Conservation (phyloP, 1,140 invertebrate genomes). For the Caligus rogercresseyi region DNA sequence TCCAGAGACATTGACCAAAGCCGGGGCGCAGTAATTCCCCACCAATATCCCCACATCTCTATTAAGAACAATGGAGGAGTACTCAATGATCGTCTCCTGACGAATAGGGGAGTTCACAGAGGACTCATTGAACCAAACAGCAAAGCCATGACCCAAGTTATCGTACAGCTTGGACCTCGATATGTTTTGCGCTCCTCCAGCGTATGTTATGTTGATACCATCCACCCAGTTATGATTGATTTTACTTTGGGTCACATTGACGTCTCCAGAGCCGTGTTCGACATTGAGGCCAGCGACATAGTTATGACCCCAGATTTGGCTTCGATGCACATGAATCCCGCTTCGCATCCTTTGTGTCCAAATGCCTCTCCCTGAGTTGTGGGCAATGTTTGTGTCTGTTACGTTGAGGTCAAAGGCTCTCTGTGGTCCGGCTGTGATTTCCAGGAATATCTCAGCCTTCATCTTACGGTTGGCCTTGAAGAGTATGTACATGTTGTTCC, state of each 20-base stretch:
- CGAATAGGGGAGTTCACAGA: conserved; percentile 54
- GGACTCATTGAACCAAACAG: conserved; percentile 72
- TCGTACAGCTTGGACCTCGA: conserved; percentile 49
- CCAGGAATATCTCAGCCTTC: conserved; percentile 49
- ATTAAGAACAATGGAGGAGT: conserved; percentile 66
- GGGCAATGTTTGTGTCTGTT: conserved; percentile 55
- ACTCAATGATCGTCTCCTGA: conserved; percentile 67
- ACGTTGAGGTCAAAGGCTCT: conserved; percentile 76
- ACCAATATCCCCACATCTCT: conserved; percentile 60
- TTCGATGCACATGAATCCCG: conserved; percentile 54
- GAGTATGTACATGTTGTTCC: conserved; percentile 52
- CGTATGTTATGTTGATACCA: conserved; percentile 48
- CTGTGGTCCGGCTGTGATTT: conserved; percentile 49
- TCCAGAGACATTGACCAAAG: conserved; percentile 59
- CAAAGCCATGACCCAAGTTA: conserved; percentile 64
- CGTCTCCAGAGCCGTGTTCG: conserved; percentile 61
- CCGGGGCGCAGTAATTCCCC: conserved; percentile 37
- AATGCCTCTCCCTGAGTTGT: conserved; percentile 83
- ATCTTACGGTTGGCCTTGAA: conserved; percentile 48
- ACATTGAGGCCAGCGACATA: conserved; percentile 74
- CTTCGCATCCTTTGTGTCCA: conserved; percentile 63
- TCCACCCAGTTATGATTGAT: conserved; percentile 71
- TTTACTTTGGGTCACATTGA: conserved; percentile 73
- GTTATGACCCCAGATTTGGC: conserved; percentile 63
- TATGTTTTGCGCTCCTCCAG: conserved; percentile 71